A percentile compares a stretch with the other conserved stretches of the same genome.
These are phyloP conservation scores for Haemorhous mexicanus DNA, from an alignment of 2,113 vertebrate genomes.

Conservation along the genomic window DNA sequence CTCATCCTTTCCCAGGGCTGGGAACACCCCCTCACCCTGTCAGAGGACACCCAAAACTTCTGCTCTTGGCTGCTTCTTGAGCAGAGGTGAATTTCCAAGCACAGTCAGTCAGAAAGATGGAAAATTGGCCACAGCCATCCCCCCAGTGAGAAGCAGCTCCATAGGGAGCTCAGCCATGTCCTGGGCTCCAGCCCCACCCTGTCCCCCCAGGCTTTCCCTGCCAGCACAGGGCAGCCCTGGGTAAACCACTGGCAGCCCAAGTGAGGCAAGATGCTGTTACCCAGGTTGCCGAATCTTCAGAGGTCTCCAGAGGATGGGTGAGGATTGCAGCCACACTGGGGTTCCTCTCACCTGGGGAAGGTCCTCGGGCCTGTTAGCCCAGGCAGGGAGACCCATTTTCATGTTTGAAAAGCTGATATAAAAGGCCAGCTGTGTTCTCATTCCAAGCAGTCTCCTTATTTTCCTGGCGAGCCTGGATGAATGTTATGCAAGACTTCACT, in stretches of 20 bases:
- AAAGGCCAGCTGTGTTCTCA: background rate
- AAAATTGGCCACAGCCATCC: background rate
- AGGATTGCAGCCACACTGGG: background rate
- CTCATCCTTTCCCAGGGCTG: background rate
- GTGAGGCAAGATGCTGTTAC: rapidly evolving
- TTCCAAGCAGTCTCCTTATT: background rate
- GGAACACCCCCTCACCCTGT: background rate
- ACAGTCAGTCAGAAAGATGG: background rate
- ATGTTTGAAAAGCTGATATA: background rate
- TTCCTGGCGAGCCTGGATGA: background rate
- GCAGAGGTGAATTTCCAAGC: background rate
- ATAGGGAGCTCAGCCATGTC: rapidly evolving
- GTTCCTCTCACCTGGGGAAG: background rate
- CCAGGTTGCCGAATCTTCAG: rapidly evolving
- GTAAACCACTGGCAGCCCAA: background rate
- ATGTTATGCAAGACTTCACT: background rate
- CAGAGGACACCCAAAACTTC: background rate
- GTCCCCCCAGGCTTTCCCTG: background rate
- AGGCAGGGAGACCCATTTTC: background rate
- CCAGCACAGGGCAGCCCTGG: background rate
- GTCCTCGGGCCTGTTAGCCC: rapidly evolving
- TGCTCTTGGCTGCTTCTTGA: background rate
- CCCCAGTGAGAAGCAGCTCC: background rate
- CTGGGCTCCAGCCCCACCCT: background rate
- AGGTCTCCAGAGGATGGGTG: background rate